These are phyloP conservation scores for Cyphomyrmex costatus DNA, from an alignment of 1,140 invertebrate species.

Conservation along the genomic window DNA sequence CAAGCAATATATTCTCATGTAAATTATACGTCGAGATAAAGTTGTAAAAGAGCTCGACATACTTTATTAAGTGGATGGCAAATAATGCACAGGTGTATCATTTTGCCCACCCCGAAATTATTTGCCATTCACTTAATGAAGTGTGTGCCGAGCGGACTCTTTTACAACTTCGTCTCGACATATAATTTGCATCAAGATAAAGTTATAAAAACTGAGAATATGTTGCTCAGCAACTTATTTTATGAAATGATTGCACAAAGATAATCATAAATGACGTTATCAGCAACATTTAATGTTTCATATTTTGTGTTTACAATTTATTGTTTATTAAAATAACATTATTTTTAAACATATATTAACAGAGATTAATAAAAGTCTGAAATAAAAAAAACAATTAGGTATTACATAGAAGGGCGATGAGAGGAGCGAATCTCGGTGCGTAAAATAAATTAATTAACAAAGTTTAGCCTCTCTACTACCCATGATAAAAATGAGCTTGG, in stretches of 20 bases:
- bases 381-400: no score
- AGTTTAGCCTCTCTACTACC: no score
- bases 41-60: constrained; percentile 12
- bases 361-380: no score
- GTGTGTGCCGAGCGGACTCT: neutral
- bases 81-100: constrained; percentile 24
- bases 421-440: no score
- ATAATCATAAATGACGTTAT: neutral
- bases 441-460: no score
- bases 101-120: constrained; percentile 10
- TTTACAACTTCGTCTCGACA: neutral
- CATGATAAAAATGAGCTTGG: no score
- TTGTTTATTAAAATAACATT: no score
- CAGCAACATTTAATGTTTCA: no score
- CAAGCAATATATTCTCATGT: neutral
- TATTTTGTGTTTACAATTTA: no score
- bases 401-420: no score
- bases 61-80: neutral
- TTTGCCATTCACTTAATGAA: constrained; percentile 17
- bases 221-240: neutral
- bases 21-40: constrained; percentile 22
- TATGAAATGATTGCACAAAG: neutral
- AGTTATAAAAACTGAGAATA: neutral
- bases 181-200: constrained; percentile 12
- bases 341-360: neutral